These are phyloP conservation scores for Epirrhoe alternata DNA, from an alignment of 2,888 invertebrate species.

Conservation along the genomic window DNA sequence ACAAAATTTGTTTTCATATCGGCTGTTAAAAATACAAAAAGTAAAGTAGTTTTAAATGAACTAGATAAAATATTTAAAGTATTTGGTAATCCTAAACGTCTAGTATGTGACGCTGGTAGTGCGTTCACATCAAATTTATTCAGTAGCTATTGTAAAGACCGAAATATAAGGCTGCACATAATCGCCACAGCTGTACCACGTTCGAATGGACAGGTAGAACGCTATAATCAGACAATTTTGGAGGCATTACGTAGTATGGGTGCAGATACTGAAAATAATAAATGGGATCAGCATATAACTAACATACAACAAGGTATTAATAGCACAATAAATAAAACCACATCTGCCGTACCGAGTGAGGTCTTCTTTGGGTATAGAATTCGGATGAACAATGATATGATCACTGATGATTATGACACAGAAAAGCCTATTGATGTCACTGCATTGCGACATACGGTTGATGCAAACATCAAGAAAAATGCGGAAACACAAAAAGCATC, in stretches of 20 bases:
- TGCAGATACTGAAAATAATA: conserved; percentile 42
- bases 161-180: conserved; percentile 10
- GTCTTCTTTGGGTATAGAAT: conserved; percentile 10
- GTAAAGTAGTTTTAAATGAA: conserved; percentile 36
- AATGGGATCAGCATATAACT: conserved; percentile 40
- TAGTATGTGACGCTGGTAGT: conserved; percentile 46
- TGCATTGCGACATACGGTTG: conserved; percentile 31
- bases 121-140: conserved; percentile 46
- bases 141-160: conserved; percentile 33
- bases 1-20: conserved; percentile 49
- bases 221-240: conserved; percentile 43
- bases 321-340: conserved; percentile 26
- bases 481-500: conserved; percentile 37
- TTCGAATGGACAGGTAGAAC: conserved; percentile 44
- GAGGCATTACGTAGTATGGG: conserved; percentile 33
- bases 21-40: conserved; percentile 42
- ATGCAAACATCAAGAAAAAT: conserved; percentile 37
- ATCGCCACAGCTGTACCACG: conserved; percentile 27
- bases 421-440: conserved; percentile 24
- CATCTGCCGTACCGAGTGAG: conserved; percentile 10
- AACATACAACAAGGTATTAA: conserved; percentile 46
- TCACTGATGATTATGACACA: conserved; percentile 8
- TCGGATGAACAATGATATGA: conserved; percentile 14
- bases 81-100: conserved; percentile 43
- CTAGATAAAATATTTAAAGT: conserved; percentile 43